Conservation (phyloP, 2,888 invertebrate genomes). For the Amphipoea lucens region DNA sequence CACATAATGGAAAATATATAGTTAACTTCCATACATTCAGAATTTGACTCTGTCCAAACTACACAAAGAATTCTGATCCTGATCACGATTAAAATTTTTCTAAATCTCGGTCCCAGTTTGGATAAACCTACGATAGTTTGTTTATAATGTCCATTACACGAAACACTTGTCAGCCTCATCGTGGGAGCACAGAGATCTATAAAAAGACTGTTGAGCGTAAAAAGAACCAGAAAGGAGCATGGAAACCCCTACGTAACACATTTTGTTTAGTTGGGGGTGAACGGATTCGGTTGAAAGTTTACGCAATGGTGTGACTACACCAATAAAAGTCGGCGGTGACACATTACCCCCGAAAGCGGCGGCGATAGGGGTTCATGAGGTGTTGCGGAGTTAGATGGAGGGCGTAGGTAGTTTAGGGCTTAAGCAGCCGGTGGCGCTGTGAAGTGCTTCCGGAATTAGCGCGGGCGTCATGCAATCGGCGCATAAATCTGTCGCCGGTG, state of each 20-base stretch:
- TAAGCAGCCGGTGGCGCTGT: conserved; percentile 69
- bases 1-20: neutral
- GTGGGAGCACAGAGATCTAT: conserved; percentile 45
- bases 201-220: conserved; percentile 31
- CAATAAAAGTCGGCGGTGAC: conserved; percentile 58
- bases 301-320: conserved; percentile 55
- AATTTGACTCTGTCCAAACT: neutral
- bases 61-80: neutral
- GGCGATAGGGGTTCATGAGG: conserved; percentile 57
- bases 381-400: conserved; percentile 59
- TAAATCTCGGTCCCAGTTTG: conserved; percentile 28
- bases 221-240: conserved; percentile 33
- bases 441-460: conserved; percentile 81
- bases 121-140: conserved; percentile 38
- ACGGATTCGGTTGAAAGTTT: conserved; percentile 45
- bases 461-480: conserved; percentile 81
- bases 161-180: conserved; percentile 61
- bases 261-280: conserved; percentile 44
- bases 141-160: conserved; percentile 57
- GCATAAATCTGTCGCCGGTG: conserved; percentile 84
- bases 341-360: conserved; percentile 50
- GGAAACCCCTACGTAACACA: conserved; percentile 32
- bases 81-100: conserved; percentile 9
- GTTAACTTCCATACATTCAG: neutral
- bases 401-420: conserved; percentile 62